Percentiles rank a stretch among this genome's conserved stretches.
Evolutionary conservation across 2,113 vertebrate species (phyloP).

Genomic region (Proteles cristata): DNA sequence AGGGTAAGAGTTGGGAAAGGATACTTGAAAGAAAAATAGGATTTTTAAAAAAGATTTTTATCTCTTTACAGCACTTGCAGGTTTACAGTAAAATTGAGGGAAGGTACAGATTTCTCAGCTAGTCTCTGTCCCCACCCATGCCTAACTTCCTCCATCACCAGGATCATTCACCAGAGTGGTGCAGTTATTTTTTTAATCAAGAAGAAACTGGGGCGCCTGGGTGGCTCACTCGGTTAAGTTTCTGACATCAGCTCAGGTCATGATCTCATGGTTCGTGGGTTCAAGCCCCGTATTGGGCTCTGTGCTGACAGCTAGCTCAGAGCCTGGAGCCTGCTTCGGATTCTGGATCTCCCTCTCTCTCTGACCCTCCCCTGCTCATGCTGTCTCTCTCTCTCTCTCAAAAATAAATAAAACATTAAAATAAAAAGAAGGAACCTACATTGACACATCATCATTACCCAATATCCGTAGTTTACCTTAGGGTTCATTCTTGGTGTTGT

Average conservation of each 20-base stretch:
- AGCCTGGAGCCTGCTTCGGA: too few relatives aligned
- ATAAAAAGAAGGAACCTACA: not conserved
- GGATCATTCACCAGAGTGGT: not conserved
- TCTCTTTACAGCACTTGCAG: not conserved
- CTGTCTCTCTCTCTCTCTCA: too few relatives aligned
- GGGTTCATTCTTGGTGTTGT: not conserved
- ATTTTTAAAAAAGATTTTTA: not conserved
- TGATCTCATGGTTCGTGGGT: too few relatives aligned
- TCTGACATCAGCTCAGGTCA: too few relatives aligned
- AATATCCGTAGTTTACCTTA: not conserved
- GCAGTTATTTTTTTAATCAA: not conserved
- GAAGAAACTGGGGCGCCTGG: not conserved
- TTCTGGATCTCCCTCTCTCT: too few relatives aligned
- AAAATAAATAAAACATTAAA: too few relatives aligned
- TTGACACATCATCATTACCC: not conserved
- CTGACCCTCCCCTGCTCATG: too few relatives aligned
- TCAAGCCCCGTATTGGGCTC: too few relatives aligned
- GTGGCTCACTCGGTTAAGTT: too few relatives aligned
- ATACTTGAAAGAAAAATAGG: not conserved
- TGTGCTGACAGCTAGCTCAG: too few relatives aligned
- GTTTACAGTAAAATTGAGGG: not conserved
- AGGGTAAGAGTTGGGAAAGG: not conserved
- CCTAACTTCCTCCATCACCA: not conserved
- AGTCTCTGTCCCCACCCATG: not conserved
- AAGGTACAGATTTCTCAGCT: not conserved